These are phyloP conservation scores for Machimus atricapillus DNA, from an alignment of 2,888 invertebrate species.

Conservation along the genomic window DNA sequence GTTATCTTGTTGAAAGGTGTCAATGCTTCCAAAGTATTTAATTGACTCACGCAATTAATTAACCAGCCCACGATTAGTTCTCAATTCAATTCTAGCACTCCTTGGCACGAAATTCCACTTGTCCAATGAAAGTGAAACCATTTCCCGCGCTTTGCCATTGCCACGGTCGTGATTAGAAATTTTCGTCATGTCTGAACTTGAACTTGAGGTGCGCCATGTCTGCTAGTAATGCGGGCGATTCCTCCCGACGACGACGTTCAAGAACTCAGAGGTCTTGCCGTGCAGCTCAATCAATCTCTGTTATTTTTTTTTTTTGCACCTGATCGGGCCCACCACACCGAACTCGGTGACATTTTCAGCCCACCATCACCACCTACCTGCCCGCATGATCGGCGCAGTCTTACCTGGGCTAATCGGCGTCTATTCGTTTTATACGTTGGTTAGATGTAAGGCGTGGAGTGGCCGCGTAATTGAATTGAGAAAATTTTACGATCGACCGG, in stretches of 20 bases:
- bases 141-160: not conserved
- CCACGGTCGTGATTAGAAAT: not conserved
- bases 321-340: not conserved
- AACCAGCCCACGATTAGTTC: not conserved
- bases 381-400: not conserved
- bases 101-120: not conserved
- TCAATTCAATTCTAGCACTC: not conserved
- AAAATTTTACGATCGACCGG: conserved; percentile 14
- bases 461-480: conserved; percentile 16
- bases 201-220: not conserved
- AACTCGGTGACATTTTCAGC: not conserved
- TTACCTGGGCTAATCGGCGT: conserved; percentile 10
- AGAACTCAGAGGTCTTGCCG: not conserved
- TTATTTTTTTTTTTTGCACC: not conserved
- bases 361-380: not conserved
- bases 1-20: not conserved
- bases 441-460: not conserved
- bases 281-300: not conserved
- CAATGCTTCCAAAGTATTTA: not conserved
- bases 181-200: conserved; percentile 26
- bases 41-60: not conserved
- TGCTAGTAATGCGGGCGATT: not conserved
- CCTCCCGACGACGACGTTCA: not conserved
- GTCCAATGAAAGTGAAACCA: conserved; percentile 8
- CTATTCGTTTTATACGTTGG: not conserved